phyloP scores from a whole-genome alignment of 64 coral and sea anemone species.

The Stichodactyla mertensii region DNA sequence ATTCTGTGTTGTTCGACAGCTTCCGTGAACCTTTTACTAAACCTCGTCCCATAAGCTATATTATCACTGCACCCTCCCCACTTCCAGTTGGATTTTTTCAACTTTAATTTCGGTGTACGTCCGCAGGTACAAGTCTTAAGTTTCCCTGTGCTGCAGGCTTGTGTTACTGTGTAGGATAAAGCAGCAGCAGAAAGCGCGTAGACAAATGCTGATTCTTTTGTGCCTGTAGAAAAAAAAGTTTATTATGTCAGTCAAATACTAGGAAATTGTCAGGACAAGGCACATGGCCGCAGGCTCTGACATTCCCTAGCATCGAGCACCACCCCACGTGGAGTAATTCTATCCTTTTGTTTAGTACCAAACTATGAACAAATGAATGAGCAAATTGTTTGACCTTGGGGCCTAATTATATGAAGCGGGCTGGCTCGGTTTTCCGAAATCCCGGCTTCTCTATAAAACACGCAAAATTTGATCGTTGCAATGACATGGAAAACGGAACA shows the following conservation, averaged over 20 bases:
- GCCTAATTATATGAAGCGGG: no score
- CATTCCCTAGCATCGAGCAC: no score
- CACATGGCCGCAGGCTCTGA: background rate
- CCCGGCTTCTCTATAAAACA: no score
- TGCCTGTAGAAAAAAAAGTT: slow-evolving; percentile 50
- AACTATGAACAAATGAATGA: no score
- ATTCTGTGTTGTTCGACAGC: slow-evolving; percentile 26
- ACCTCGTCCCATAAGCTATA: slow-evolving; percentile 71
- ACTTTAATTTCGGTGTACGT: slow-evolving; percentile 43
- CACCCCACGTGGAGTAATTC: no score
- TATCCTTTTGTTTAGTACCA: no score
- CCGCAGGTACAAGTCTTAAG: slow-evolving; percentile 70
- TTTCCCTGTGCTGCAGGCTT: slow-evolving; percentile 66
- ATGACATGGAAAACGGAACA: no score
- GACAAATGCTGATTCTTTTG: slow-evolving; percentile 68
- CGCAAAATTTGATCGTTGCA: no score
- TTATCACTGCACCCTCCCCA: slow-evolving; percentile 89
- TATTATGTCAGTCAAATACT: background rate
- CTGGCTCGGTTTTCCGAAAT: no score
- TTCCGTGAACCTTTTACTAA: slow-evolving; percentile 61
- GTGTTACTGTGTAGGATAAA: slow-evolving; percentile 67
- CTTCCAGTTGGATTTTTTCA: slow-evolving; percentile 55
- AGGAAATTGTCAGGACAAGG: background rate
- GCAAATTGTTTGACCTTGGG: no score
- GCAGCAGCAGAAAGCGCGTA: slow-evolving; percentile 68